Conservation (phyloP, 2,797 vertebrate species). For the Sparus aurata region DNA sequence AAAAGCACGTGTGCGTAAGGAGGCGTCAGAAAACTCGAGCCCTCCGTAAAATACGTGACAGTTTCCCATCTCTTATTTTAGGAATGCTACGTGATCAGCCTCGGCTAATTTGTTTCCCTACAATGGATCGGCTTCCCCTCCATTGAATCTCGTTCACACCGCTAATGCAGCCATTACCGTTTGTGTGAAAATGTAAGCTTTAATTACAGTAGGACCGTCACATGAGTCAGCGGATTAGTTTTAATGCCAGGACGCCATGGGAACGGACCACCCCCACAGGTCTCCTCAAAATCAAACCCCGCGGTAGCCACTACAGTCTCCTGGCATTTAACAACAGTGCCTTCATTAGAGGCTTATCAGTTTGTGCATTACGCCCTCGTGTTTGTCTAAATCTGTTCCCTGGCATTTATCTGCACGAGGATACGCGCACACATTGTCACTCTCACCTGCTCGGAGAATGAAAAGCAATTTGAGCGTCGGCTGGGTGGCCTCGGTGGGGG, state of each 20-base stretch:
- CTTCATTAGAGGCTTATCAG: slow-evolving; percentile 28
- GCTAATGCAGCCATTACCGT: not conserved
- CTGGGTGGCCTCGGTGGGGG: not conserved
- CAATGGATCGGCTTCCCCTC: not conserved
- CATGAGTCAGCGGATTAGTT: slow-evolving; percentile 5
- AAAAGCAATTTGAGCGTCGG: not conserved
- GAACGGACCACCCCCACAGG: slow-evolving; percentile 10
- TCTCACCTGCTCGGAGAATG: not conserved
- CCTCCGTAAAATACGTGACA: no score
- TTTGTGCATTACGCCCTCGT: not conserved
- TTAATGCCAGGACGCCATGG: slow-evolving; percentile 30
- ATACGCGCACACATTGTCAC: not conserved
- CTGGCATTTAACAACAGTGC: slow-evolving; percentile 33
- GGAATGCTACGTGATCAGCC: not conserved
- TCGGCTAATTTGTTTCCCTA: not conserved
- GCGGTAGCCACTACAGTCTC: slow-evolving; percentile 1
- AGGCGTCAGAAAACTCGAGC: no score
- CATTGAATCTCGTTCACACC: slow-evolving; percentile 2
- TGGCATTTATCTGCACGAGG: not conserved
- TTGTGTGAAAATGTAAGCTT: slow-evolving; percentile 38
- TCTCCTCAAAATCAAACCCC: slow-evolving; percentile 27
- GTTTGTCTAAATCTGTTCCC: slow-evolving; percentile 10
- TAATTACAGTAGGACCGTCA: slow-evolving; percentile 14
- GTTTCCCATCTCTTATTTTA: no score
- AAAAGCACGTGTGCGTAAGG: not conserved